Conservation (phyloP, 2,797 vertebrate genomes). For the Potorous gilbertii region DNA sequence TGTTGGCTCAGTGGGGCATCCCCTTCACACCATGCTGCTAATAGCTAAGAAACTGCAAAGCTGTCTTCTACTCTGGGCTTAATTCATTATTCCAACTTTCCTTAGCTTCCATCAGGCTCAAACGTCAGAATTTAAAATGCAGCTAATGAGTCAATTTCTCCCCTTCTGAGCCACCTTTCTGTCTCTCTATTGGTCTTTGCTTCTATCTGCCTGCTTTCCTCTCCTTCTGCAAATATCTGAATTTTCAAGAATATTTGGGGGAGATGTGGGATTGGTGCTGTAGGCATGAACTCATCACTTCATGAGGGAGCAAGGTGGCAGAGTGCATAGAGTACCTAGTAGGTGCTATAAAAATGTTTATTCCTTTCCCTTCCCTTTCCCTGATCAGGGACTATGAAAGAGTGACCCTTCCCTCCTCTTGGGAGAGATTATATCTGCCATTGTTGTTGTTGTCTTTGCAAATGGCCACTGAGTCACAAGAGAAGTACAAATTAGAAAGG, state of each 20-base stretch:
- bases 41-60: constrained; percentile 57
- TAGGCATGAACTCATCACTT: not conserved
- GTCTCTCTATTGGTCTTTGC: not conserved
- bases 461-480: not conserved
- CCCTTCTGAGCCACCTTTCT: not conserved
- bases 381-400: not conserved
- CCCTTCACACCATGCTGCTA: constrained; percentile 52
- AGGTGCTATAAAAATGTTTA: no score
- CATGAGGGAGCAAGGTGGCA: not conserved
- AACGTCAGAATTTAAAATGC: constrained; percentile 66
- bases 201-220: not conserved
- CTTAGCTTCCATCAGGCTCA: constrained; percentile 32
- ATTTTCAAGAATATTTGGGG: not conserved
- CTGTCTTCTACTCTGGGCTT: constrained; percentile 28
- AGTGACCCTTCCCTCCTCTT: not conserved
- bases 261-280: not conserved
- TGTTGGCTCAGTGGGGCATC: constrained; percentile 23
- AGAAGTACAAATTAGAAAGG: not conserved
- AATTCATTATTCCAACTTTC: not conserved
- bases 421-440: not conserved
- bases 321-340: not conserved
- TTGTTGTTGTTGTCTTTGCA: not conserved
- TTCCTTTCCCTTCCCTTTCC: not conserved
- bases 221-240: not conserved
- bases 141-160: not conserved